Conservation (phyloP, 2,113 vertebrate species). For the Corythornis madagascariensis region DNA sequence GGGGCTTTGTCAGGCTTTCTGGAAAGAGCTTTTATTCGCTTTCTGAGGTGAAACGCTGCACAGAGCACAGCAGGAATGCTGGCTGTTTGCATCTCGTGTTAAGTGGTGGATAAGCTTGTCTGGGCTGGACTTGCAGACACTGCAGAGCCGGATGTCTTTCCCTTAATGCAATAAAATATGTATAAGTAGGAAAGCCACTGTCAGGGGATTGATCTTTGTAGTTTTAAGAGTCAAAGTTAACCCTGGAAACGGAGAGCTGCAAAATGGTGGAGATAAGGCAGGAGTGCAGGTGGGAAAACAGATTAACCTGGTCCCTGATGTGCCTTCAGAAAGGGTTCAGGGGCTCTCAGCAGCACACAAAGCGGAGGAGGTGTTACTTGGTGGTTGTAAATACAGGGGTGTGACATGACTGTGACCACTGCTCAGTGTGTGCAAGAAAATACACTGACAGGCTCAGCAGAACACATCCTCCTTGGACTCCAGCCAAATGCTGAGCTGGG, state of each 20-base stretch:
- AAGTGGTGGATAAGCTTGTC: conserved; percentile 6
- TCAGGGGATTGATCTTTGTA: background rate
- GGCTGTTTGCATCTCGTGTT: background rate
- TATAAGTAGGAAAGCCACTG: background rate
- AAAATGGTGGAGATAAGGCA: background rate
- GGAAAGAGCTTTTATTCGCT: background rate
- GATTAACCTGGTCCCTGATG: rapidly evolving
- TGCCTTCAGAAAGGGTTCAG: background rate
- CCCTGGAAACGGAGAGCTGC: background rate
- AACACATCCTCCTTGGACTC: rapidly evolving
- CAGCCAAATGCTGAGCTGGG: background rate
- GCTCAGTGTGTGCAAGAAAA: background rate
- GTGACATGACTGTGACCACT: background rate
- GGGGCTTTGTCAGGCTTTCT: background rate
- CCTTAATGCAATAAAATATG: conserved; percentile 25
- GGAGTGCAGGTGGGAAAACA: background rate
- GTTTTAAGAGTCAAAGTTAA: background rate
- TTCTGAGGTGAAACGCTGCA: background rate
- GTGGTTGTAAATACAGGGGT: background rate
- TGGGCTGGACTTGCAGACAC: background rate
- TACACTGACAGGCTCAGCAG: background rate
- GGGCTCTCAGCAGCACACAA: background rate
- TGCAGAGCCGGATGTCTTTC: conserved; percentile 7
- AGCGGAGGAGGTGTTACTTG: background rate
- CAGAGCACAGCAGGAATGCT: background rate